Evolutionary conservation across 1,140 invertebrate species (phyloP), one percentile per base, ranked within the genome.

Genomic region (Aphaenogaster floridana): DNA sequence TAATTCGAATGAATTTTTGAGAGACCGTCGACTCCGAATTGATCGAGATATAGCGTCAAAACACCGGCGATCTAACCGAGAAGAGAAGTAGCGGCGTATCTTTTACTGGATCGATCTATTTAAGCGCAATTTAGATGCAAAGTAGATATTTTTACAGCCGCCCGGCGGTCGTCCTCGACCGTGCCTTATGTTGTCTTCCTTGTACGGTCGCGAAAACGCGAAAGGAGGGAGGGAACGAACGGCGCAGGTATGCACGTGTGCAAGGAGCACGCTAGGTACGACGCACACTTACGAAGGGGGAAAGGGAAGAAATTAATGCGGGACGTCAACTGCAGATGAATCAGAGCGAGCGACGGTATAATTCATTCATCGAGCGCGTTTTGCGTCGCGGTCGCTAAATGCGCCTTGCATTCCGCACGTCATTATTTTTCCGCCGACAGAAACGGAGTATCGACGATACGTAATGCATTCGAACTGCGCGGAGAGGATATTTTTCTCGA

Each of bases 171-270:
- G 72, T 87, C 21, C 59, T 28, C 69, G 69, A 77, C 68, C 54
- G 54, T 76, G 52, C 21, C 84, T 57, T 71, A 88, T 59, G 61
- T 80, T 80, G 54, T 79, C 88, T 91, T 89, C 85, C 80, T 89
- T 91, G 69, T 91, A 91, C 66, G 79, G 87, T 72, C 66, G 68
- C 57, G 57, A 69, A 80, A 77, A 48, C 50, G n/a, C 54, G 39
- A 17, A 4, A 59, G 8, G 61, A 13, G 54, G 54, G 42, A 42
- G 48, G 17, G 48, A n/a, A 59, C 21, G 63, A 15, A 45, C 28
- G 11, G 6, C 50, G 48, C 36, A 80, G 48, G 78, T 69, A 80
- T 69, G 64, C 78, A 81, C 78, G 78, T 69, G 78, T 69, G 63
- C 59, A 79, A 42, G 17, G 36, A n/a, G 45, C 45, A 52, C 66